Conservation (phyloP, 2,113 vertebrate species). For the Caranx ignobilis region DNA sequence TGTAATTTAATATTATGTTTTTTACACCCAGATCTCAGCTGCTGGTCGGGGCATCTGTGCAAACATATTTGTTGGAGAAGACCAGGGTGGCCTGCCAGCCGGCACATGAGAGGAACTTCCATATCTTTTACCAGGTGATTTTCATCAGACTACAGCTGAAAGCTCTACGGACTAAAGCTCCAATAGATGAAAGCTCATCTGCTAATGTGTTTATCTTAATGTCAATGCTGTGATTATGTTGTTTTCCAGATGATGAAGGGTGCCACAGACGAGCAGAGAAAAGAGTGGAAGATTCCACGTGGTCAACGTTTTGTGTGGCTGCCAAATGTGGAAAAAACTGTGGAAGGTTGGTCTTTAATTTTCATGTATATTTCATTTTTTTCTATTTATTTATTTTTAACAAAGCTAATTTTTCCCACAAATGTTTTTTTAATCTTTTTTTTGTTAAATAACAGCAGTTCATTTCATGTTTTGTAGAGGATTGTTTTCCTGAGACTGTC, state of each 20-base stretch:
- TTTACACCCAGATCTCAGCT: conserved; percentile 87
- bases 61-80: conserved; percentile 96
- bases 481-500: conserved; percentile 90
- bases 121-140: conserved; percentile 96
- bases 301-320: conserved; percentile 89
- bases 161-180: too few species aligned
- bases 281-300: conserved; percentile 88
- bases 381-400: neutral
- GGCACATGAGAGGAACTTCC: conserved; percentile 93
- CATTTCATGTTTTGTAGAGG: conserved; percentile 85
- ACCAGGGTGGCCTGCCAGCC: conserved; percentile 93
- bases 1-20: neutral
- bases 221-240: conserved; percentile 10
- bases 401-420: neutral
- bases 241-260: conserved; percentile 91
- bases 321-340: conserved; percentile 88
- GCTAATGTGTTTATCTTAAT: neutral
- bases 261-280: conserved; percentile 88
- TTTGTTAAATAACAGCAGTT: neutral
- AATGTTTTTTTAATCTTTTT: neutral
- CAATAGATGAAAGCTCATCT: neutral
- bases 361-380: neutral
- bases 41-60: conserved; percentile 92
- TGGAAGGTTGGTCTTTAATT: conserved; percentile 86
- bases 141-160: neutral